Evolutionary conservation across 2,888 invertebrate genomes (phyloP), one percentile per base, ranked within the genome.

Genomic region (Agonopterix alstromeriana): DNA sequence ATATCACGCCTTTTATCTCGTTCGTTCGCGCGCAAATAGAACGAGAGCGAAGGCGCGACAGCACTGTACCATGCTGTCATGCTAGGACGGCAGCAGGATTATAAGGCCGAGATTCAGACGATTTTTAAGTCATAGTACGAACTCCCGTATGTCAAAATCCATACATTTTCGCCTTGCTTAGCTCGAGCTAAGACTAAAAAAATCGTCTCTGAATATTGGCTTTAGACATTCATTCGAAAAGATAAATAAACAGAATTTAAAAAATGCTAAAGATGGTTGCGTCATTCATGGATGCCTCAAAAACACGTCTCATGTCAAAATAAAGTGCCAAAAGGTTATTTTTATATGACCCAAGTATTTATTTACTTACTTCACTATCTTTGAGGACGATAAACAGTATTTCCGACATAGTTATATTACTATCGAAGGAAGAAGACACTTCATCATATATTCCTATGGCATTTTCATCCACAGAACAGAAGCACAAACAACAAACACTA

Each of bases 401-500:
- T 3, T 43, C 10, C n/a, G 47, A 43, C 17, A 47, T 43, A 8
- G 14, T 9, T 14, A 43, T 43, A 8, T 1, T 42, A 10, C 12
- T 2, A 4, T 38, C 10, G 36, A n/a, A 42, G 42, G 35, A 14
- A 40, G 10, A n/a, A 42, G 12, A 10, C 7, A 27, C 27, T 27
- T 48, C 48, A 11, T 48, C 48, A 8, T 43, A 7, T 2, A 48
- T 3, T 8, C 35, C 9, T 1, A n/a, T 36, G 7, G 43, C 48
- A 11, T 48, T 35, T n/a, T 9, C 27, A 9, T 11, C 43, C n/a
- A 40, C 44, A 8, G 4, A 3, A 10, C n/a, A 10, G 35, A 38
- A 43, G 17, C 48, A 48, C 17, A 48, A 35, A 12, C 48, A 44
- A 35, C 49, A 43, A 11, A 42, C 8, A 42, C 2, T 0, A 14